Conservation (phyloP, 2,888 invertebrate species). For the Drosophila formosana region DNA sequence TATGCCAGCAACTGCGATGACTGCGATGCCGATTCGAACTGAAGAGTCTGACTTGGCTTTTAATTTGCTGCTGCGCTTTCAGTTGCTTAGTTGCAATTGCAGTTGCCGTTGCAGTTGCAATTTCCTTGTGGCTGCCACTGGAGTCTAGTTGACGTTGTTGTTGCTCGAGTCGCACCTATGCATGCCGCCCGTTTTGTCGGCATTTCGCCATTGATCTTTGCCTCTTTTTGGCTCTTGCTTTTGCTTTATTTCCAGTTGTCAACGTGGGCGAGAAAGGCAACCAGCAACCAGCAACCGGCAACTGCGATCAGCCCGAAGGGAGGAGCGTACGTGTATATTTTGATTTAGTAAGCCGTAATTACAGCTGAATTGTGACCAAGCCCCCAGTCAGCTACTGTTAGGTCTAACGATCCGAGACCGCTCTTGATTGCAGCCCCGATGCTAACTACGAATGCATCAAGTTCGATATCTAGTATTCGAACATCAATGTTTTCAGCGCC, state of each 20-base stretch:
- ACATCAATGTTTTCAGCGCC: too few species aligned
- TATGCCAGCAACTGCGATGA: slow-evolving; percentile 69
- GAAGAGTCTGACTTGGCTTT: slow-evolving; percentile 54
- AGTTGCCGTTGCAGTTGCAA: slow-evolving; percentile 57
- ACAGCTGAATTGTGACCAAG: slow-evolving; percentile 53
- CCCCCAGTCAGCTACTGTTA: slow-evolving; percentile 39
- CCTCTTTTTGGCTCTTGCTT: slow-evolving; percentile 21
- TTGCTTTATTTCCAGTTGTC: slow-evolving; percentile 60
- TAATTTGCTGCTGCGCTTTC: slow-evolving; percentile 70
- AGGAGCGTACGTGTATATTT: slow-evolving; percentile 30
- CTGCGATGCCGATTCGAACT: slow-evolving; percentile 37
- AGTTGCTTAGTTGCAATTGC: slow-evolving; percentile 30
- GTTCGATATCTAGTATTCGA: background rate
- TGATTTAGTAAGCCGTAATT: slow-evolving; percentile 75
- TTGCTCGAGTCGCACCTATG: slow-evolving; percentile 62
- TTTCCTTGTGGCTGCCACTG: slow-evolving; percentile 68
- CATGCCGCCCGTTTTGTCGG: slow-evolving; percentile 55
- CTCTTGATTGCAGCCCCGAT: background rate
- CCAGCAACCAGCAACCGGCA: background rate
- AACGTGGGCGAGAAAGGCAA: slow-evolving; percentile 57
- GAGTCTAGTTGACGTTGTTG: slow-evolving; percentile 42
- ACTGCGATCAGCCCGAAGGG: slow-evolving; percentile 24
- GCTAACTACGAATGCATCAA: background rate
- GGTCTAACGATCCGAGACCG: background rate
- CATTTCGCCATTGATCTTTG: slow-evolving; percentile 73